These are phyloP conservation scores for Arothron firmamentum DNA, from an alignment of 2,113 vertebrate species.

Conservation along the genomic window DNA sequence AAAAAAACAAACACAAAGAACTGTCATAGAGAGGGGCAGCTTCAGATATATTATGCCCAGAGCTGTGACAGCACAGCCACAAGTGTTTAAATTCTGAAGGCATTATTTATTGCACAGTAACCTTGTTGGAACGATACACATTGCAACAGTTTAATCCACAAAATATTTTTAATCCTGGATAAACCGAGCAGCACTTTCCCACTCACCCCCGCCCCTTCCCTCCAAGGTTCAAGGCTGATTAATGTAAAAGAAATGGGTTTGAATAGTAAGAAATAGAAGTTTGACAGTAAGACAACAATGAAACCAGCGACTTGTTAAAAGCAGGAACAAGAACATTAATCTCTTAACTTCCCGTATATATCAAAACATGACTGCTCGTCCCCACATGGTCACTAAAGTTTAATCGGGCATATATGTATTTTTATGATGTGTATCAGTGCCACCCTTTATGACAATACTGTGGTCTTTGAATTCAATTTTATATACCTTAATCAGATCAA, in stretches of 20 bases:
- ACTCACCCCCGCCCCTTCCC: not conserved
- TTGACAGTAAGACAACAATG: no score
- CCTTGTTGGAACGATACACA: no score
- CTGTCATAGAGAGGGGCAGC: no score
- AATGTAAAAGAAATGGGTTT: not conserved
- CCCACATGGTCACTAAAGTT: no score
- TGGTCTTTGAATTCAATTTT: no score
- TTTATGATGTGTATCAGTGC: not conserved
- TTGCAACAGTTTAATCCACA: slow-evolving; percentile 50
- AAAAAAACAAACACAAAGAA: not conserved
- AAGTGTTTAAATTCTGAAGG: not conserved
- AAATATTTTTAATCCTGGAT: slow-evolving; percentile 68
- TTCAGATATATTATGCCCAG: not conserved
- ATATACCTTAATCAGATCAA: no score
- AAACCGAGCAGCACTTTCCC: slow-evolving; percentile 37
- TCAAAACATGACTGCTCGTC: no score
- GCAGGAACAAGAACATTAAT: no score
- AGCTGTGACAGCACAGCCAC: not conserved
- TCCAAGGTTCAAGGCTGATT: slow-evolving; percentile 6
- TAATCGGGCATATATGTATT: no score
- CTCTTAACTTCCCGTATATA: no score
- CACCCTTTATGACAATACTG: not conserved
- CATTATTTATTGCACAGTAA: not conserved
- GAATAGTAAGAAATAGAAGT: no score
- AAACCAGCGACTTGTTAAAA: no score